These are phyloP conservation scores for Scolopax bukidnonensis DNA, from an alignment of 2,797 vertebrate species.

Conservation along the genomic window DNA sequence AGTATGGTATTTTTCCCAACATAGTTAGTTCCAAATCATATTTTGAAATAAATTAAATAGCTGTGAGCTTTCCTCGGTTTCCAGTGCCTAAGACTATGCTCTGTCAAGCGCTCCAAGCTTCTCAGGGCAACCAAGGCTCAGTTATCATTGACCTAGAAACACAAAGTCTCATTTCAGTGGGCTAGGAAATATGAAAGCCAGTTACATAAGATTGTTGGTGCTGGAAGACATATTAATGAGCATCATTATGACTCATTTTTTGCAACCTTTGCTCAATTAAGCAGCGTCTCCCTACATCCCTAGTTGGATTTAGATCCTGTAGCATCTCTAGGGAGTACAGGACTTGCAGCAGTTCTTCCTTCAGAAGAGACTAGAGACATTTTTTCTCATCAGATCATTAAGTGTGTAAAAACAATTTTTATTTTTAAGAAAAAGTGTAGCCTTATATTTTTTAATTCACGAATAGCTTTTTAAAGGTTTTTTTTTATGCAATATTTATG, in stretches of 20 bases:
- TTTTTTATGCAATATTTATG: neutral
- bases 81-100: neutral
- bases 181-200: neutral
- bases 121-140: neutral
- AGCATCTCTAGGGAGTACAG: neutral
- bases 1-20: neutral
- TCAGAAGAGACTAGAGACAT: neutral
- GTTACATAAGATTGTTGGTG: conserved; percentile 31
- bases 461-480: neutral
- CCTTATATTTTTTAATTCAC: neutral
- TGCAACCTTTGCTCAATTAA: conserved; percentile 47
- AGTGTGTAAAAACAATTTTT: neutral
- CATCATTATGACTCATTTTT: conserved; percentile 10
- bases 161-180: conserved; percentile 13
- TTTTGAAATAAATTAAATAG: neutral
- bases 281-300: neutral
- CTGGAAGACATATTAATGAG: conserved; percentile 20
- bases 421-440: neutral
- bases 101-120: neutral
- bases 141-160: conserved; percentile 48
- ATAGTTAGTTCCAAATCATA: neutral
- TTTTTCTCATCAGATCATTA: neutral
- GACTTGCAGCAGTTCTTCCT: neutral
- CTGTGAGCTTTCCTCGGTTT: neutral
- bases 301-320: neutral